Evolutionary conservation across 1,140 invertebrate species (phyloP), one percentile per base, ranked within the genome.

Genomic region (Lordiphosa collinella): DNA sequence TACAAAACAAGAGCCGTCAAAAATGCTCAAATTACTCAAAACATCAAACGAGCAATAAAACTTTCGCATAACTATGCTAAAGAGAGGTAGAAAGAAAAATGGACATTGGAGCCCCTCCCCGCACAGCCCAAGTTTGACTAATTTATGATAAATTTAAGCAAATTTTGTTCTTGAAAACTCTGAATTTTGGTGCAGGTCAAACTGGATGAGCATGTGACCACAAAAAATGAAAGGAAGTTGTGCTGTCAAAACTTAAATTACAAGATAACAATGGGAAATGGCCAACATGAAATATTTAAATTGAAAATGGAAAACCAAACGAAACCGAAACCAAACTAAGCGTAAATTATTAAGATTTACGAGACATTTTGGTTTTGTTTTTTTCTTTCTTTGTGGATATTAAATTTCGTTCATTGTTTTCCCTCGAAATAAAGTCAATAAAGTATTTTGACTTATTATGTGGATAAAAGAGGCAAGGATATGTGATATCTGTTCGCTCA

Each of bases 321-420:
- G 22, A 48, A 48, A 32, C 9, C 10, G 1, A 29, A 2, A 44
- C n/a, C 22, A 34, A 48, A 32, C 25, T 48, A 48, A 48, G 12
- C 46, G 14, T 48, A 25, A 48, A 48, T 48, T 48, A 34, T 48
- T 14, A 31, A 48, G 25, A 48, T 48, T 34, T 32, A 48, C 8
- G 29, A 22, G 11, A 18, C n/a, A 44, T 44, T 44, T 44, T 44
- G 41, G 11, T 29, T 44, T 44, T 44, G 16, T 10, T 29, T 44
- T 11, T 13, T 44, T 11, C 9, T 18, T 18, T 11, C 18, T 11
- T 35, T 31, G 37, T 35, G 22, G 22, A 25, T 25, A 25, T 50
- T 35, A 50, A 50, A 50, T 50, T 50, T 50, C 47, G 47, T 35
- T 50, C 37, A 50, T 50, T 50, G 47, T 50, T 50, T 50, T 44